phyloP scores from a whole-genome alignment of 1,140 invertebrate species.

The Vollenhovia emeryi region DNA sequence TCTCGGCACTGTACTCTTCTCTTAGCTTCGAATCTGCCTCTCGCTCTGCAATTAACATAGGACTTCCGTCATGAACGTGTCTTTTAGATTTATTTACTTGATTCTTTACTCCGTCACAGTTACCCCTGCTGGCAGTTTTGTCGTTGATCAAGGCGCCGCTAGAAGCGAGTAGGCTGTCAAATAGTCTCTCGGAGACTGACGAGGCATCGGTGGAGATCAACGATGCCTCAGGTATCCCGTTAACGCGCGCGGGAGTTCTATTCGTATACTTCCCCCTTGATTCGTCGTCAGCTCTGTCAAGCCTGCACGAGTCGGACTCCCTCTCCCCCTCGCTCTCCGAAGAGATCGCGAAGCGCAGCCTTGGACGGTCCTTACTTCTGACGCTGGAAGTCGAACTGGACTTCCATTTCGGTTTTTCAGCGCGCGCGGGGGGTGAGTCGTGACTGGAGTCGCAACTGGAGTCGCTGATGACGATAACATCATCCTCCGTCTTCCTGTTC shows the following conservation, averaged over 20 bases:
- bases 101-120: not conserved
- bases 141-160: slow-evolving; percentile 15
- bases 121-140: slow-evolving; percentile 16
- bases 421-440: slow-evolving; percentile 1
- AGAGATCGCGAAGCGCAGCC: slow-evolving; percentile 31
- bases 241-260: not conserved
- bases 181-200: not conserved
- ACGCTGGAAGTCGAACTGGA: not conserved
- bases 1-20: not conserved
- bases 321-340: not conserved
- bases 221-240: not conserved
- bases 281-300: not conserved
- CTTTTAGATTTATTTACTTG: not conserved
- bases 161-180: not conserved
- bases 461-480: slow-evolving; percentile 71
- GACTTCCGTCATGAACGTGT: not conserved
- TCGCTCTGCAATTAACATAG: not conserved
- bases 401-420: not conserved
- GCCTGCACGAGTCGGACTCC: not conserved
- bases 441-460: slow-evolving; percentile 67
- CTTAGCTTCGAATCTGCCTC: not conserved
- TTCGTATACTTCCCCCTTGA: not conserved
- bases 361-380: not conserved
- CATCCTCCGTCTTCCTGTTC: slow-evolving; percentile 18
- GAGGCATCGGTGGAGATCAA: not conserved